Evolutionary conservation across 1,140 invertebrate genomes (phyloP).

Genomic region (Temnothorax longispinosus): DNA sequence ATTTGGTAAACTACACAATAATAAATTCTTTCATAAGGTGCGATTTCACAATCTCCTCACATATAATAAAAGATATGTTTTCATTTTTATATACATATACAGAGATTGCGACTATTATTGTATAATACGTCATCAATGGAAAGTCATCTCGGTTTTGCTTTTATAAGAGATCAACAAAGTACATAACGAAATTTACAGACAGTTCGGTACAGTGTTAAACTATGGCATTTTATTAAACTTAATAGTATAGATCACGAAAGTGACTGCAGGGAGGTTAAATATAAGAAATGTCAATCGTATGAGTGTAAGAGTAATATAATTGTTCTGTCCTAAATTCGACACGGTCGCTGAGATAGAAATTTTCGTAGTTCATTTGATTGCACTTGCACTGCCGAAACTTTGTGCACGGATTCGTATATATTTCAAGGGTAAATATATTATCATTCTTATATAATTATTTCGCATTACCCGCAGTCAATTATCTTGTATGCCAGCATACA

Average conservation of each 20-base stretch:
- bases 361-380: constrained; percentile 25
- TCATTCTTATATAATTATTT: background rate
- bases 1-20: constrained; percentile 81
- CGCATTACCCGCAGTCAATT: background rate
- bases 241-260: constrained; percentile 62
- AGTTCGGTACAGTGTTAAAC: constrained; percentile 67
- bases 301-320: constrained; percentile 47
- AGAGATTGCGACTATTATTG: constrained; percentile 2
- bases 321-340: constrained; percentile 49
- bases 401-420: constrained; percentile 27
- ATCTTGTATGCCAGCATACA: constrained; percentile 68
- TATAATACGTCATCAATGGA: constrained; percentile 28
- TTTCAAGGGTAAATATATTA: background rate
- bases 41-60: constrained; percentile 67
- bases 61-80: constrained; percentile 68
- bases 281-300: constrained; percentile 49
- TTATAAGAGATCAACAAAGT: constrained; percentile 61
- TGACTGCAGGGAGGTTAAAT: constrained; percentile 16
- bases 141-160: constrained; percentile 54
- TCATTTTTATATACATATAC: constrained; percentile 37
- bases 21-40: constrained; percentile 67
- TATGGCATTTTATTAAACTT: constrained; percentile 61
- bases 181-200: constrained; percentile 78
- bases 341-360: constrained; percentile 57
- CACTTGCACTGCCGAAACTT: constrained; percentile 41